Percentiles rank a stretch among this genome's conserved stretches.
Conservation (phyloP, 2,888 invertebrate species). For the Xestia sexstrigata region DNA sequence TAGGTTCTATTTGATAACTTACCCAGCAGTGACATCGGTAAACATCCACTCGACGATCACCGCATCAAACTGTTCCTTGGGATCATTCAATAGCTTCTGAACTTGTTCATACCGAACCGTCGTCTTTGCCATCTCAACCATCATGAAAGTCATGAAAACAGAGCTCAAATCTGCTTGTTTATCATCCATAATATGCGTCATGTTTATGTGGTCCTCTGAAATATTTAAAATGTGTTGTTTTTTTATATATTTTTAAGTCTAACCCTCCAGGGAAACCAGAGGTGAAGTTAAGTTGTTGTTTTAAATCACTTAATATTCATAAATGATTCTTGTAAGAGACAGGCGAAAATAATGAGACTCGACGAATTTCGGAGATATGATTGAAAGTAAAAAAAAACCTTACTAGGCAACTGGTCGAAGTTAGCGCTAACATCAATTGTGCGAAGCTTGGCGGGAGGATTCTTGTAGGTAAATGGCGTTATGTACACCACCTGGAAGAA, state of each 20-base stretch:
- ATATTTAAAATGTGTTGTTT: background rate
- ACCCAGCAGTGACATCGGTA: conserved; percentile 71
- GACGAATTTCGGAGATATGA: background rate
- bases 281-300: background rate
- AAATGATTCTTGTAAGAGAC: background rate
- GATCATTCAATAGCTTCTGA: conserved; percentile 68
- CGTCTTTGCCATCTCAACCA: conserved; percentile 44
- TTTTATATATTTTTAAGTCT: background rate
- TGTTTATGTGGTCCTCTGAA: conserved; percentile 28
- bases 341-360: background rate
- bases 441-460: conserved; percentile 68
- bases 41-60: conserved; percentile 76
- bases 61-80: conserved; percentile 72
- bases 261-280: too few relatives aligned
- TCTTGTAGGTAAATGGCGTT: conserved; percentile 67
- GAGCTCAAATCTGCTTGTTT: background rate
- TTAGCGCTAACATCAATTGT: conserved; percentile 74
- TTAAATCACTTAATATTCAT: background rate
- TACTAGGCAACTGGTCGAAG: conserved; percentile 62
- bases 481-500: conserved; percentile 76
- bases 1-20: conserved; percentile 28
- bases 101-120: conserved; percentile 65
- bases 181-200: conserved; percentile 22
- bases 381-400: conserved; percentile 21
- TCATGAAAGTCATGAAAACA: conserved; percentile 3